A percentile compares a stretch with the other conserved stretches of the same genome.
These are phyloP conservation scores for Eulemur mongoz DNA, from an alignment of 2,797 vertebrate genomes.

Conservation along the genomic window DNA sequence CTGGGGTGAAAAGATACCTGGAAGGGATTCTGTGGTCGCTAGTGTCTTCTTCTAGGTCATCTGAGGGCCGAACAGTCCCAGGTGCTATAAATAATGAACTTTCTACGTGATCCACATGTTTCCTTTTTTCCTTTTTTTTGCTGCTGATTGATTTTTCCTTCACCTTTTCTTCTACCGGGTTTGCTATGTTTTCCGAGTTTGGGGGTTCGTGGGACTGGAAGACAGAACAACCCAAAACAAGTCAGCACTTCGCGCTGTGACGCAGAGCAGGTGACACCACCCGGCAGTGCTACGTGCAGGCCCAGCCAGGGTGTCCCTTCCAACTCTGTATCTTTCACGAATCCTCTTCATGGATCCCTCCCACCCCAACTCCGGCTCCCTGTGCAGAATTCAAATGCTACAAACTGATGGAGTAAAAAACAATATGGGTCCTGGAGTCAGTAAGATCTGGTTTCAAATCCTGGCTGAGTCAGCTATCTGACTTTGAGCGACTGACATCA, in stretches of 20 bases:
- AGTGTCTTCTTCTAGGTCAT: constrained; percentile 78
- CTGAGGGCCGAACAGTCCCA: constrained; percentile 63
- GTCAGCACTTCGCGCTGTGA: background rate
- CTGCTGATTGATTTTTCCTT: constrained; percentile 69
- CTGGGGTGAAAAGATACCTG: constrained; percentile 71
- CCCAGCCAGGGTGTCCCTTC: background rate
- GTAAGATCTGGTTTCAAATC: background rate
- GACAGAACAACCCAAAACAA: constrained; percentile 27
- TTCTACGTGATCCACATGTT: constrained; percentile 75
- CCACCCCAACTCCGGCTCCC: accelerated
- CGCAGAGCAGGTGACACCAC: background rate
- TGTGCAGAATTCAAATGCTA: background rate
- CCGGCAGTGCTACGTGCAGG: accelerated
- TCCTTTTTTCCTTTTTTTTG: constrained; percentile 79
- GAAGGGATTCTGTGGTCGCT: constrained; percentile 66
- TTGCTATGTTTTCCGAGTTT: constrained; percentile 53
- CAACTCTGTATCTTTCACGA: accelerated
- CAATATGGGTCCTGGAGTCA: background rate
- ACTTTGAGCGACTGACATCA: background rate
- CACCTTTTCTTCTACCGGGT: constrained; percentile 55
- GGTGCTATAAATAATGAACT: constrained; percentile 68
- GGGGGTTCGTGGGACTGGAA: constrained; percentile 57
- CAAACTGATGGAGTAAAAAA: accelerated
- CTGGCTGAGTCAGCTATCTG: background rate
- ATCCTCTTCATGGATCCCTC: accelerated